These are phyloP conservation scores for Microtus richardsoni DNA, from an alignment of 2,113 vertebrate species.

Conservation along the genomic window DNA sequence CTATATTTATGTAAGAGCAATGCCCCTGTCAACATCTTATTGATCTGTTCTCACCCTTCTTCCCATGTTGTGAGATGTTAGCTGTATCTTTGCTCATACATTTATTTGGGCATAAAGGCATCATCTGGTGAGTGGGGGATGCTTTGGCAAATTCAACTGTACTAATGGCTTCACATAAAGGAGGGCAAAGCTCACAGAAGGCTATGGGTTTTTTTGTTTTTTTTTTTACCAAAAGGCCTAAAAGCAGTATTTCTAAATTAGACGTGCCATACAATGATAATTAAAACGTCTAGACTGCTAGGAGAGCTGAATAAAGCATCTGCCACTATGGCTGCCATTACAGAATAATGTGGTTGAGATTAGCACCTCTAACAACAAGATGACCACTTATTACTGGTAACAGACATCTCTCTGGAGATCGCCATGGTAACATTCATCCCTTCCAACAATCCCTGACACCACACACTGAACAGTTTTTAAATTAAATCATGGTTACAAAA, in stretches of 20 bases:
- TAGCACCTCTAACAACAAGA: conserved; percentile 43
- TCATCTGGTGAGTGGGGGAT: not conserved
- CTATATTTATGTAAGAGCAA: not conserved
- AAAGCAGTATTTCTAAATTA: conserved; percentile 33
- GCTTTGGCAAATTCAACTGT: not conserved
- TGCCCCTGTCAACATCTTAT: not conserved
- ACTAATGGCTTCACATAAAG: not conserved
- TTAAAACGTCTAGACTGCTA: conserved; percentile 29
- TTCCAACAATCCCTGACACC: conserved; percentile 28
- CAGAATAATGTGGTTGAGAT: not conserved
- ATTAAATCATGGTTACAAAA: conserved; percentile 21
- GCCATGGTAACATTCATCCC: not conserved
- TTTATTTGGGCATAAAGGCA: not conserved
- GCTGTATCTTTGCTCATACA: not conserved
- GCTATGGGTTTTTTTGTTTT: not conserved
- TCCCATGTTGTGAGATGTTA: not conserved
- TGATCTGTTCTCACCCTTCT: not conserved
- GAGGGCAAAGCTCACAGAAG: not conserved
- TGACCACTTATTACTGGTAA: not conserved
- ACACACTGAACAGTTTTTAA: conserved; percentile 13
- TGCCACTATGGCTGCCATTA: conserved; percentile 35
- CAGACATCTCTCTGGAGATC: conserved; percentile 5
- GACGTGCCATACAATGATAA: conserved; percentile 18
- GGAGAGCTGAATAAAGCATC: conserved; percentile 43
- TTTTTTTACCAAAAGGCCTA: conserved; percentile 2